These are phyloP conservation scores for Alsophila aescularia DNA, from an alignment of 2,888 invertebrate genomes.

Conservation along the genomic window DNA sequence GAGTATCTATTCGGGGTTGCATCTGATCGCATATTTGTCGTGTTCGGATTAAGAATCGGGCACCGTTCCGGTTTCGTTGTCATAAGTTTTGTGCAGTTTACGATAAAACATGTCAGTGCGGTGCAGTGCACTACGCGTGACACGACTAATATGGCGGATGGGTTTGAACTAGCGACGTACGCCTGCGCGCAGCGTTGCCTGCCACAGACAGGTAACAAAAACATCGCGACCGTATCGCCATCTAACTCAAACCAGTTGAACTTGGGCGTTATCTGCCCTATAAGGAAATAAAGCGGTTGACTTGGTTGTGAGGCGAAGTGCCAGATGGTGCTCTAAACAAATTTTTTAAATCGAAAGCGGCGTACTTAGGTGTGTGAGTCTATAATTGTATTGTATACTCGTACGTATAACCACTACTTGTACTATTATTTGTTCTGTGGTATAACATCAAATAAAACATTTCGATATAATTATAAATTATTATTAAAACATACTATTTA, in stretches of 20 bases:
- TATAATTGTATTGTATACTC: too few relatives aligned
- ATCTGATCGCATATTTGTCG: slow-evolving; percentile 73
- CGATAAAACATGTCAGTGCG: slow-evolving; percentile 81
- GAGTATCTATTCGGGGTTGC: slow-evolving; percentile 65
- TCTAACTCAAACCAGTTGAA: slow-evolving; percentile 49
- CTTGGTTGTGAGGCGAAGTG: slow-evolving; percentile 5
- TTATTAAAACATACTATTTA: too few relatives aligned
- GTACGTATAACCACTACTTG: too few relatives aligned
- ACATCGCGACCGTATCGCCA: slow-evolving; percentile 57
- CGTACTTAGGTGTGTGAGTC: background rate
- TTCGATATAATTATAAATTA: too few relatives aligned
- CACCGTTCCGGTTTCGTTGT: slow-evolving; percentile 70
- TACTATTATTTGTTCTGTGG: too few relatives aligned
- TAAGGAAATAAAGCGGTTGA: slow-evolving; percentile 20
- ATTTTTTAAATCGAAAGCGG: background rate
- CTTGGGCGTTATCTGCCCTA: slow-evolving; percentile 37
- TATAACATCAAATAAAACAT: too few relatives aligned
- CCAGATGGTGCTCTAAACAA: slow-evolving; percentile 16
- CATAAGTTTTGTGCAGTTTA: slow-evolving; percentile 74
- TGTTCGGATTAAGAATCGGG: slow-evolving; percentile 62
- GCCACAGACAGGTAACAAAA: slow-evolving; percentile 69
- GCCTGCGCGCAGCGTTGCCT: slow-evolving; percentile 67
- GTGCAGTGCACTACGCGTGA: slow-evolving; percentile 81
- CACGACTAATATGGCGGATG: slow-evolving; percentile 84
- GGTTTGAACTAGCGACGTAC: slow-evolving; percentile 73